phyloP scores from a whole-genome alignment of 1,140 invertebrate genomes.

The Littorina saxatilis region DNA sequence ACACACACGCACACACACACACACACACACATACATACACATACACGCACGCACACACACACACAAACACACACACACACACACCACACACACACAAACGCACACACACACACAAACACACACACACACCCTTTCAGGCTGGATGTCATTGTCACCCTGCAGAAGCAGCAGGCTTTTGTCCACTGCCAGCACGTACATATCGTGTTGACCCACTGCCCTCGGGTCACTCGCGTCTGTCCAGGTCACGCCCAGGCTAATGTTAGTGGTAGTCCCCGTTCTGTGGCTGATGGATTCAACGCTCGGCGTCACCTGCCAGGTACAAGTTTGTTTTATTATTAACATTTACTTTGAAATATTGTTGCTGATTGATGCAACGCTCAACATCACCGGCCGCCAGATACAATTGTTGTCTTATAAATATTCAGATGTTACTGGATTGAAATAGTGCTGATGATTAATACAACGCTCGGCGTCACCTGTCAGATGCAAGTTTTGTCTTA shows the following conservation, averaged over 20 bases:
- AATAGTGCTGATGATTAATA: too few species aligned
- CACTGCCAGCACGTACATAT: conserved; percentile 89
- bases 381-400: too few species aligned
- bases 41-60: conserved; percentile 7
- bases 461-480: too few species aligned
- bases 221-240: conserved; percentile 31
- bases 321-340: too few species aligned
- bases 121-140: conserved; percentile 57
- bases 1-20: conserved; percentile 3
- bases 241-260: conserved; percentile 23
- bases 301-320: not conserved
- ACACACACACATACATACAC: not conserved
- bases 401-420: too few species aligned
- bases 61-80: conserved; percentile 13
- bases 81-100: conserved; percentile 9
- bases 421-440: too few species aligned
- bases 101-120: conserved; percentile 19
- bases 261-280: conserved; percentile 24
- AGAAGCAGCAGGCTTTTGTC: conserved; percentile 86
- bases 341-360: too few species aligned
- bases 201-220: conserved; percentile 62
- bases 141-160: conserved; percentile 81
- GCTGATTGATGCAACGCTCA: too few species aligned
- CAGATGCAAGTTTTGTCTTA: too few species aligned
- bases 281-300: not conserved